Conservation (phyloP, 2,888 invertebrate species). For the Agonum fuliginosum region DNA sequence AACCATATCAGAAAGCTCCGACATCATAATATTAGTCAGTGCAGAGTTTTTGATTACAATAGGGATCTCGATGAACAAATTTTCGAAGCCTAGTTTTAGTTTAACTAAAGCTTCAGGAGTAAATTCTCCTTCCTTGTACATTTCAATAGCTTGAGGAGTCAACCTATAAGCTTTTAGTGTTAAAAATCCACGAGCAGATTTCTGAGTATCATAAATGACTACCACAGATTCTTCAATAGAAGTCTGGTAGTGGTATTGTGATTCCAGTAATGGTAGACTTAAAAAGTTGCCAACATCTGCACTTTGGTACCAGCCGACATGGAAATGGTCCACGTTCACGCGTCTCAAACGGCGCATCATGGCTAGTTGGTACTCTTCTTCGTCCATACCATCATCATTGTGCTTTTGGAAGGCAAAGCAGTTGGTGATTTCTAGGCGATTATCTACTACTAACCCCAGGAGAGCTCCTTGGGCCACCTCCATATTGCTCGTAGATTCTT, state of each 20-base stretch:
- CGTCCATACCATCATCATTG: slow-evolving; percentile 93
- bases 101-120: slow-evolving; percentile 93
- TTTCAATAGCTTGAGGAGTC: slow-evolving; percentile 95
- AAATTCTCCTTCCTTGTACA: slow-evolving; percentile 96
- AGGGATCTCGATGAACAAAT: slow-evolving; percentile 95
- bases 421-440: slow-evolving; percentile 95
- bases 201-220: slow-evolving; percentile 98
- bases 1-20: slow-evolving; percentile 92
- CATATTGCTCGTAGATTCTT: slow-evolving; percentile 95
- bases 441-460: slow-evolving; percentile 91
- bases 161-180: slow-evolving; percentile 96
- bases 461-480: slow-evolving; percentile 97
- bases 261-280: slow-evolving; percentile 93
- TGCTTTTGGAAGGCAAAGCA: slow-evolving; percentile 98
- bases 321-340: slow-evolving; percentile 98
- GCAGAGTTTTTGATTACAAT: slow-evolving; percentile 98
- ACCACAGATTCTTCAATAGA: slow-evolving; percentile 99
- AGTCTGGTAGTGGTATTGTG: slow-evolving; percentile 98
- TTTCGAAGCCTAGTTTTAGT: slow-evolving; percentile 94
- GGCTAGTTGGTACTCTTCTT: slow-evolving; percentile 94
- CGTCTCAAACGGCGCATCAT: slow-evolving; percentile 96
- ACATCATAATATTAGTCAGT: slow-evolving; percentile 96
- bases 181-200: slow-evolving; percentile 95
- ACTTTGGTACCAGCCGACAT: slow-evolving; percentile 99
- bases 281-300: slow-evolving; percentile 98